Evolutionary conservation across 2,797 vertebrate genomes (phyloP).

Genomic region (Phrynocephalus vlangalii): DNA sequence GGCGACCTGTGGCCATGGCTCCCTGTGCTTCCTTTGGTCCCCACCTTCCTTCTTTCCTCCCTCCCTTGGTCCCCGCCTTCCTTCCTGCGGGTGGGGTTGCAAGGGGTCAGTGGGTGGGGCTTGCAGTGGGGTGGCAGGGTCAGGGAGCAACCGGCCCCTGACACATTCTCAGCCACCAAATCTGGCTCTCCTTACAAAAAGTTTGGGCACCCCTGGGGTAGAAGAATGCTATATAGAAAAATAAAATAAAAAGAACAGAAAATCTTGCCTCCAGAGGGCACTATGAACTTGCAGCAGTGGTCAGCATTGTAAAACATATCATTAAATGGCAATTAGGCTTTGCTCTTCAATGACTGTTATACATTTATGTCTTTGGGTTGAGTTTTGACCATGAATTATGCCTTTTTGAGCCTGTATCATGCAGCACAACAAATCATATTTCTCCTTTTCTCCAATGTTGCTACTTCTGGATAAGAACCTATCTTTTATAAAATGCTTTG

Average conservation of each 20-base stretch:
- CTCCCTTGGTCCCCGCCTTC: too few relatives aligned
- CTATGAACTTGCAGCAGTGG: constrained; percentile 61
- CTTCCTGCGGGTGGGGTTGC: too few relatives aligned
- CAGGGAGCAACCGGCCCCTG: too few relatives aligned
- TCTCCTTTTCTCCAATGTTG: neutral
- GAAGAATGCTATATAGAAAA: fast-evolving
- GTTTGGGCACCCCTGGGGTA: too few relatives aligned
- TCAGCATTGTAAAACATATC: neutral
- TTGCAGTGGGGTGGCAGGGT: too few relatives aligned
- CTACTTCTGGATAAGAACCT: constrained; percentile 21
- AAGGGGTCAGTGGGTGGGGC: too few relatives aligned
- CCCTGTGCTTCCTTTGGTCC: too few relatives aligned
- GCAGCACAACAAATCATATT: constrained; percentile 31
- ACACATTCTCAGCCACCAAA: too few relatives aligned
- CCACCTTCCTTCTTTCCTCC: too few relatives aligned
- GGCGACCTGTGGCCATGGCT: too few relatives aligned
- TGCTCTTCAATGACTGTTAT: neutral
- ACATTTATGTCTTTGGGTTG: constrained; percentile 19
- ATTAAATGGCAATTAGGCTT: neutral
- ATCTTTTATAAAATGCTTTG: too few relatives aligned
- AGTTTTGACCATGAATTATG: neutral
- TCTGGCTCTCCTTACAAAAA: too few relatives aligned
- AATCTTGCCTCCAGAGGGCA: constrained; percentile 67
- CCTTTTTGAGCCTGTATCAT: neutral
- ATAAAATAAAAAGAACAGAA: neutral